phyloP scores from a whole-genome alignment of 2,888 invertebrate species.

The Biston betularia region DNA sequence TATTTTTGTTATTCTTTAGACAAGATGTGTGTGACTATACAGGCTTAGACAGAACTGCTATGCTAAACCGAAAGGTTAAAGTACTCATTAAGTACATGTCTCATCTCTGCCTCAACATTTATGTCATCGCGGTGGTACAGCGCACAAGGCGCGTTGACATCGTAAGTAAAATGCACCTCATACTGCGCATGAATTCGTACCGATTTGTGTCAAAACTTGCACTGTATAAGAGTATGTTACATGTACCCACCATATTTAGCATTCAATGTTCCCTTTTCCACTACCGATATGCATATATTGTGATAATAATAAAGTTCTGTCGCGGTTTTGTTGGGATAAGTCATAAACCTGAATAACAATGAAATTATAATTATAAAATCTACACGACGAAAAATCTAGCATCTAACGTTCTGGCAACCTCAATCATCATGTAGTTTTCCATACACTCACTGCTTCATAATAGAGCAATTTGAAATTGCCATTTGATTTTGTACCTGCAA shows the following conservation, averaged over 20 bases:
- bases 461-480: too few relatives aligned
- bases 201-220: slow-evolving; percentile 24
- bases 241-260: slow-evolving; percentile 45
- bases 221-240: slow-evolving; percentile 30
- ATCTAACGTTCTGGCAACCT: not conserved
- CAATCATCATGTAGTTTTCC: too few relatives aligned
- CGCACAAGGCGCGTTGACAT: slow-evolving; percentile 4
- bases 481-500: too few relatives aligned
- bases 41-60: not conserved
- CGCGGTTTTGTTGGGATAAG: not conserved
- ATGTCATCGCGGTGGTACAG: not conserved
- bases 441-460: too few relatives aligned
- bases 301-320: not conserved
- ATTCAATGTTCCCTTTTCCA: slow-evolving; percentile 46
- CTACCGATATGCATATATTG: slow-evolving; percentile 9
- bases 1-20: not conserved
- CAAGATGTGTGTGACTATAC: not conserved
- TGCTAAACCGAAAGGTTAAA: not conserved
- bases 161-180: slow-evolving; percentile 34
- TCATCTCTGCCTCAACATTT: slow-evolving; percentile 6
- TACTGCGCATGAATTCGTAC: slow-evolving; percentile 25
- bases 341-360: slow-evolving; percentile 11
- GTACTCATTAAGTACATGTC: not conserved
- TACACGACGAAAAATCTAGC: not conserved
- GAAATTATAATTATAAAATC: not conserved